Percentiles rank a stretch among this genome's conserved stretches.
Conservation (phyloP, 2,113 vertebrate genomes). For the Tangachromis dhanisi region DNA sequence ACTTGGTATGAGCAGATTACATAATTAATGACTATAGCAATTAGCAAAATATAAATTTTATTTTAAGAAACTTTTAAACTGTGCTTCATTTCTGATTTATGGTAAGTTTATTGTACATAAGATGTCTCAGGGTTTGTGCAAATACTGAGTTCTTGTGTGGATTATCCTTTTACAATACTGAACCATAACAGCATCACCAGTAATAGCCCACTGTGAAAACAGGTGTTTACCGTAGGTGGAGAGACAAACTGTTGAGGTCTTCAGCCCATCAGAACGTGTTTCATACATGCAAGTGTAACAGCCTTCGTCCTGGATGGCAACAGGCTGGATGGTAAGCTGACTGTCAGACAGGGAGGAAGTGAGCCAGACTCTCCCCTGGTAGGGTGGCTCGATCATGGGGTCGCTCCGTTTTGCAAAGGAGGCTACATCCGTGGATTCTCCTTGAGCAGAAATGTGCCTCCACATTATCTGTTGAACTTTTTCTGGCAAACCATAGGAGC, state of each 20-base stretch:
- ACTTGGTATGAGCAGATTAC: background rate
- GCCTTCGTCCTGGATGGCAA: conserved; percentile 67
- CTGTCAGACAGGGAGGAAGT: conserved; percentile 61
- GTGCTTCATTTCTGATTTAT: background rate
- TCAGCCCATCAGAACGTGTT: conserved; percentile 40
- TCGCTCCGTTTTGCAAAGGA: conserved; percentile 61
- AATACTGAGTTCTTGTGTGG: background rate
- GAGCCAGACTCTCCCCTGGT: conserved; percentile 61
- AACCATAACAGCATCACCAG: background rate
- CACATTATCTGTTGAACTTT: conserved; percentile 68
- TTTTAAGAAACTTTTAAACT: background rate
- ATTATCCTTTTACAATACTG: background rate
- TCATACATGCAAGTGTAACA: conserved; percentile 73
- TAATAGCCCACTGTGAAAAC: background rate
- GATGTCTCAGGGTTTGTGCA: background rate
- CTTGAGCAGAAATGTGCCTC: conserved; percentile 36
- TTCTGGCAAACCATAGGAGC: conserved; percentile 68
- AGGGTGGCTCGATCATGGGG: conserved; percentile 62
- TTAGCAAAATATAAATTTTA: background rate
- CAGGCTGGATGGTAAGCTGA: conserved; percentile 65
- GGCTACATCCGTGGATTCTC: conserved; percentile 46
- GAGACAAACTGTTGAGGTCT: conserved; percentile 65
- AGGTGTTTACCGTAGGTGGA: conserved; percentile 58
- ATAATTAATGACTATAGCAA: background rate
- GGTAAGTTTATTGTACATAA: background rate